Conservation (phyloP, 2,797 vertebrate genomes). For the Smutsia gigantea region DNA sequence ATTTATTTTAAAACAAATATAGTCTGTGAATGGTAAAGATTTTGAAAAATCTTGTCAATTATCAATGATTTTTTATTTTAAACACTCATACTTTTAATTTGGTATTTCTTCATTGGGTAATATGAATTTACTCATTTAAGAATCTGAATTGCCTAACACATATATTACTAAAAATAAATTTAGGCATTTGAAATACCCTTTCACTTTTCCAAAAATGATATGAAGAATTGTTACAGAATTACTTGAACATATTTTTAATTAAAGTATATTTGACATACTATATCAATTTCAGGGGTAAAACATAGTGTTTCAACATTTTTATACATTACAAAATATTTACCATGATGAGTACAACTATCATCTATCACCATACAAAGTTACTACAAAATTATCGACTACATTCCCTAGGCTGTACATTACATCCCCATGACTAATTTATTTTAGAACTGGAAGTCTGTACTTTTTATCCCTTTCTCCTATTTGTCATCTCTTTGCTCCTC, state of each 20-base stretch:
- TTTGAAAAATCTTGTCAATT: neutral
- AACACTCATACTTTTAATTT: neutral
- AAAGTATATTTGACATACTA: neutral
- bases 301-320: too few species aligned
- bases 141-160: neutral
- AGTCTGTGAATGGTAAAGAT: neutral
- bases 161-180: neutral
- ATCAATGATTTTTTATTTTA: neutral
- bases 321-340: too few species aligned
- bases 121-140: neutral
- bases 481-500: too few species aligned
- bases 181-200: neutral
- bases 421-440: too few species aligned
- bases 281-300: too few species aligned
- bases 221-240: neutral
- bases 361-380: too few species aligned
- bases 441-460: too few species aligned
- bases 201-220: neutral
- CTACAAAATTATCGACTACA: too few species aligned
- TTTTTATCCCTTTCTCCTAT: too few species aligned
- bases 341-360: too few species aligned
- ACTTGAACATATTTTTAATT: neutral
- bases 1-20: constrained; percentile 7
- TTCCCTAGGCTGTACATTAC: too few species aligned
- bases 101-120: neutral